Percentiles rank a stretch among this genome's conserved stretches.
These are phyloP conservation scores for Taenioides sp. DNA, from an alignment of 2,797 vertebrate genomes.

Conservation along the genomic window DNA sequence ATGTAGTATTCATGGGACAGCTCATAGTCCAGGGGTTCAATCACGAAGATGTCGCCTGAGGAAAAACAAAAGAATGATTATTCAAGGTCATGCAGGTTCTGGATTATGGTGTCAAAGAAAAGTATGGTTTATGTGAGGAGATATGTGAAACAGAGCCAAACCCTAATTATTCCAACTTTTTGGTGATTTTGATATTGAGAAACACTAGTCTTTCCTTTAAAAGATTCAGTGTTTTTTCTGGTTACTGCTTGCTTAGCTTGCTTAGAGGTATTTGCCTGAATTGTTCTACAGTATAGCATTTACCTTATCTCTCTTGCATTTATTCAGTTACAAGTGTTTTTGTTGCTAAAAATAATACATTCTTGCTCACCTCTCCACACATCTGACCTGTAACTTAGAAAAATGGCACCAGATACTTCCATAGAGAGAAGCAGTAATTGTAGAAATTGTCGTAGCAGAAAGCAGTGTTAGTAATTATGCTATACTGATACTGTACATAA, in stretches of 20 bases:
- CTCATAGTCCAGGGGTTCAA: conserved; percentile 92
- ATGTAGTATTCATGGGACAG: conserved; percentile 91
- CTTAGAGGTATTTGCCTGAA: too few species aligned
- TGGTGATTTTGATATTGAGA: neutral
- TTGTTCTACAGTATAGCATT: too few species aligned
- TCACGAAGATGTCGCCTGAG: conserved; percentile 90
- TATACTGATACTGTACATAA: neutral
- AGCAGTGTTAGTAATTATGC: neutral
- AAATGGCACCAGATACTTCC: too few species aligned
- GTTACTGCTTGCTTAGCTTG: too few species aligned
- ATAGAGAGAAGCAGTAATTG: neutral
- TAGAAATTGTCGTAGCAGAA: neutral
- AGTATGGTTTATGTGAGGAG: neutral
- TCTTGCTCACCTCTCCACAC: too few species aligned
- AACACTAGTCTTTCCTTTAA: neutral
- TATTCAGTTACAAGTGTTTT: too few species aligned
- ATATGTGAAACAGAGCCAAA: neutral
- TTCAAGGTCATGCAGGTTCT: neutral
- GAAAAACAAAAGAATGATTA: neutral
- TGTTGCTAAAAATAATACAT: too few species aligned
- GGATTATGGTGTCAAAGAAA: neutral
- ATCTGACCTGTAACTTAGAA: too few species aligned
- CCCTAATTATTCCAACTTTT: neutral
- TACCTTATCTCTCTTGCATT: too few species aligned
- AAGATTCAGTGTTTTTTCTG: too few species aligned